Evolutionary conservation across 2,888 invertebrate genomes (phyloP).

Genomic region (Gortyna flavago): DNA sequence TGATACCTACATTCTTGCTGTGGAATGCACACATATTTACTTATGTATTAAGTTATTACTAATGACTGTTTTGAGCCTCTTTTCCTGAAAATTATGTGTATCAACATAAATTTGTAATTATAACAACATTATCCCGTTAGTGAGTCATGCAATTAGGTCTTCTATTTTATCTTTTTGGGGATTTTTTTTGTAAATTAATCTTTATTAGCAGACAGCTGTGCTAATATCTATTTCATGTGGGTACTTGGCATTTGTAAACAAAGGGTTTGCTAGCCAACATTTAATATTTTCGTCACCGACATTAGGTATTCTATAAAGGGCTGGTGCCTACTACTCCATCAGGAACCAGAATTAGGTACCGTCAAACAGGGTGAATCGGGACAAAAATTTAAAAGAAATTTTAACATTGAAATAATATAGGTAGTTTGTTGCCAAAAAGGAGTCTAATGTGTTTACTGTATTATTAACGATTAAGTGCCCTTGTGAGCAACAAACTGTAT

Average conservation of each 20-base stretch:
- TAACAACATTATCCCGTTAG: background rate
- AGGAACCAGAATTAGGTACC: no score
- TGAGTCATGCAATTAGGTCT: background rate
- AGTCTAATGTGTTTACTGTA: no score
- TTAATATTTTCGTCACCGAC: background rate
- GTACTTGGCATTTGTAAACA: background rate
- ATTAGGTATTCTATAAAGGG: background rate
- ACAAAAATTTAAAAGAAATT: no score
- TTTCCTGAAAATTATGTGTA: constrained; percentile 19
- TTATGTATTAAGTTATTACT: background rate
- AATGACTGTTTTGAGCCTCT: background rate
- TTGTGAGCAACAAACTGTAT: no score
- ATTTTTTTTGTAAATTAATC: background rate
- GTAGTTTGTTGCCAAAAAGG: no score
- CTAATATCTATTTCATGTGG: background rate
- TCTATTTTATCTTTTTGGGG: background rate
- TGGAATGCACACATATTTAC: constrained; percentile 16
- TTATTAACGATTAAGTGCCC: no score
- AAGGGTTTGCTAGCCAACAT: background rate
- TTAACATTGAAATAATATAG: no score
- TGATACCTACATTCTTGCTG: constrained; percentile 7
- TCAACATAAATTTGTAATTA: background rate
- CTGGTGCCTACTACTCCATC: background rate
- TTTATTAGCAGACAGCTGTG: background rate
- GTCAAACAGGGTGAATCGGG: no score